These are phyloP conservation scores for Amniataba percoides DNA, from an alignment of 2,797 vertebrate species.

Conservation along the genomic window DNA sequence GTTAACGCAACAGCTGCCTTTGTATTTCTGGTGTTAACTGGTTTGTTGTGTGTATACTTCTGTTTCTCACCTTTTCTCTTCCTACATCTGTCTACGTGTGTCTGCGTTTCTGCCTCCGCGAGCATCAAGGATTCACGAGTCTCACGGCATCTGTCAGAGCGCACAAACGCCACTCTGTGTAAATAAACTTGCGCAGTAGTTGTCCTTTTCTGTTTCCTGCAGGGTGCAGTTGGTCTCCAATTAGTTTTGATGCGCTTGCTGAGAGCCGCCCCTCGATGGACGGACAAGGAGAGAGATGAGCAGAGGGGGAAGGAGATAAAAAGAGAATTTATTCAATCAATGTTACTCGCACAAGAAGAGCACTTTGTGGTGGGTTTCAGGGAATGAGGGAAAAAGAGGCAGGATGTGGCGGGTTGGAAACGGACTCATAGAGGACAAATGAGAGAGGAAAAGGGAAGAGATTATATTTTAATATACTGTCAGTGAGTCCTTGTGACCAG, in stretches of 20 bases:
- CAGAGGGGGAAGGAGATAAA: slow-evolving; percentile 20
- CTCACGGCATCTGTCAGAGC: slow-evolving; percentile 16
- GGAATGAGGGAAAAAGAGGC: slow-evolving; percentile 34
- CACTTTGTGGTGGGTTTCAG: slow-evolving; percentile 66
- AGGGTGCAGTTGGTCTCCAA: slow-evolving; percentile 53
- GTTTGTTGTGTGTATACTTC: slow-evolving; percentile 33
- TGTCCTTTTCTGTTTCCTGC: slow-evolving; percentile 46
- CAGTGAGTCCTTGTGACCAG: background rate
- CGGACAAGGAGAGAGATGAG: background rate
- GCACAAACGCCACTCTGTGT: slow-evolving; percentile 22
- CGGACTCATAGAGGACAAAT: slow-evolving; percentile 29
- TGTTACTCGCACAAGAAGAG: slow-evolving; percentile 46
- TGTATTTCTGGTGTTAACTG: slow-evolving; percentile 54
- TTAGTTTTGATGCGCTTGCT: slow-evolving; percentile 63
- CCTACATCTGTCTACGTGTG: slow-evolving; percentile 8
- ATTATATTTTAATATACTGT: background rate
- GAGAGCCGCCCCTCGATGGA: slow-evolving; percentile 49
- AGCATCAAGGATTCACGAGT: background rate
- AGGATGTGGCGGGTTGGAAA: slow-evolving; percentile 61
- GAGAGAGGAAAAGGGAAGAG: slow-evolving; percentile 15
- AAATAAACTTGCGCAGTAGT: slow-evolving; percentile 25
- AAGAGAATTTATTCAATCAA: slow-evolving; percentile 61
- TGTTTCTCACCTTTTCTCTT: slow-evolving; percentile 1
- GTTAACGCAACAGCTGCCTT: slow-evolving; percentile 49
- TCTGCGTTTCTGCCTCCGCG: slow-evolving; percentile 7